Percentiles rank a stretch among this genome's conserved stretches.
These are phyloP conservation scores for Coregonus suidteri DNA, from an alignment of 2,797 vertebrate genomes.

Conservation along the genomic window DNA sequence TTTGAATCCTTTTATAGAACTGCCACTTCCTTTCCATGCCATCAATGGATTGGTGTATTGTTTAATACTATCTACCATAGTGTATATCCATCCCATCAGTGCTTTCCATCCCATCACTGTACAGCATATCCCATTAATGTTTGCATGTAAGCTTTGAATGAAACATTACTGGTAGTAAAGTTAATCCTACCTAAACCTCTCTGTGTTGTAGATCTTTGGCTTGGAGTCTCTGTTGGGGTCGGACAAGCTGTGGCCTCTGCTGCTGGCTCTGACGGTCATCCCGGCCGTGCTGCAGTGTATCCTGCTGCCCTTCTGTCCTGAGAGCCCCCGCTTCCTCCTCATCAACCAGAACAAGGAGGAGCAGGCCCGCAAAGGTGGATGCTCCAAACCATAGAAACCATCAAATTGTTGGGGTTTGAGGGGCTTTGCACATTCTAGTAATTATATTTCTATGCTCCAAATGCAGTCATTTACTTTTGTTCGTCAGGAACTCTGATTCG, in stretches of 20 bases:
- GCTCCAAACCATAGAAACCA: too few species aligned
- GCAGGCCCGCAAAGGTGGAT: constrained; percentile 82
- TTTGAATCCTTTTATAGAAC: neutral
- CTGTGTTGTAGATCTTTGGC: constrained; percentile 79
- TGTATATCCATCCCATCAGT: neutral
- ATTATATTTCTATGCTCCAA: too few species aligned
- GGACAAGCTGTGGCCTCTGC: constrained; percentile 79
- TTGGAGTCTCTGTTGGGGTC: constrained; percentile 84
- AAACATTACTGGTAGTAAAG: neutral
- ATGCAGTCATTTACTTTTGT: too few species aligned
- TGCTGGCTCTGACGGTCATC: constrained; percentile 79
- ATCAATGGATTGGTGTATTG: too few species aligned
- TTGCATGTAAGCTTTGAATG: too few species aligned
- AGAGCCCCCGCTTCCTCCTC: constrained; percentile 88
- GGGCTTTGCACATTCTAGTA: too few species aligned
- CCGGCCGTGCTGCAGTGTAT: constrained; percentile 82
- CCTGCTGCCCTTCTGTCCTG: constrained; percentile 87
- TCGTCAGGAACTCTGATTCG: too few species aligned
- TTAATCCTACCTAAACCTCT: neutral
- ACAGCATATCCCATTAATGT: too few species aligned
- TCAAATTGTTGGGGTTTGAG: too few species aligned
- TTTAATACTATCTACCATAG: neutral
- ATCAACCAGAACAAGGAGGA: constrained; percentile 86
- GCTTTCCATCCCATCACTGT: too few species aligned
- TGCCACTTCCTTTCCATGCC: neutral